Percentiles rank a stretch among this genome's conserved stretches.
phyloP scores from a whole-genome alignment of 2,797 vertebrate genomes.

The Aeoliscus strigatus region DNA sequence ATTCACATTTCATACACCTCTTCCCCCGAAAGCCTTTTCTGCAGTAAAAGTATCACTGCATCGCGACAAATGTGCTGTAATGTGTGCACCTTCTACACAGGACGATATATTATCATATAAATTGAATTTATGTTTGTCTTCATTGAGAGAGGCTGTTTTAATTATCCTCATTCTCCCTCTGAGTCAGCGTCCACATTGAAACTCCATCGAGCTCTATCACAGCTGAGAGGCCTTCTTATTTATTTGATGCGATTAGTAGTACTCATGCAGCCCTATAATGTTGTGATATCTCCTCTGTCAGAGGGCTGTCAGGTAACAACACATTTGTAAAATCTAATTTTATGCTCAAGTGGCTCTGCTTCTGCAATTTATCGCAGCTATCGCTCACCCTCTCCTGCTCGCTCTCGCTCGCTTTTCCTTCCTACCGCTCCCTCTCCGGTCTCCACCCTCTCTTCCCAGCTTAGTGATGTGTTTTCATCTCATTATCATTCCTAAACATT shows the following conservation, averaged over 20 bases:
- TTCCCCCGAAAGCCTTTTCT: no score
- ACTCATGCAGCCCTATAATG: slow-evolving; percentile 72
- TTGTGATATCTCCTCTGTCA: slow-evolving; percentile 77
- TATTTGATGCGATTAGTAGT: slow-evolving; percentile 78
- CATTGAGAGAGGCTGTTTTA: slow-evolving; percentile 66
- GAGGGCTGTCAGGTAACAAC: slow-evolving; percentile 82
- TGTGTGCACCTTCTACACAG: slow-evolving; percentile 29
- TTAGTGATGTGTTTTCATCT: slow-evolving; percentile 73
- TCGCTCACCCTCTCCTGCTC: slow-evolving; percentile 58
- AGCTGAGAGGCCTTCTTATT: slow-evolving; percentile 68
- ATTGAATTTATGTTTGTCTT: slow-evolving; percentile 69
- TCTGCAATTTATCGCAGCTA: slow-evolving; percentile 77
- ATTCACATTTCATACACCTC: no score
- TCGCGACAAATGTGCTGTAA: slow-evolving; percentile 39
- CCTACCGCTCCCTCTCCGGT: slow-evolving; percentile 43
- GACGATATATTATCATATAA: slow-evolving; percentile 67
- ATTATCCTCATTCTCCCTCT: slow-evolving; percentile 62
- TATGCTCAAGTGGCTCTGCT: slow-evolving; percentile 84
- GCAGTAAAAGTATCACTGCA: slow-evolving; percentile 17
- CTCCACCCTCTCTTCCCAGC: slow-evolving; percentile 63
- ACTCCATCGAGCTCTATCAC: slow-evolving; percentile 48
- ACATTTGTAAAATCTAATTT: slow-evolving; percentile 87
- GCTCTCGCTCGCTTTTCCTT: slow-evolving; percentile 28
- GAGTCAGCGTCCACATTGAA: slow-evolving; percentile 53
- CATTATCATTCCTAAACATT: slow-evolving; percentile 79